Evolutionary conservation across 2,888 invertebrate genomes (phyloP).

Genomic region (Yponomeuta cagnagella): DNA sequence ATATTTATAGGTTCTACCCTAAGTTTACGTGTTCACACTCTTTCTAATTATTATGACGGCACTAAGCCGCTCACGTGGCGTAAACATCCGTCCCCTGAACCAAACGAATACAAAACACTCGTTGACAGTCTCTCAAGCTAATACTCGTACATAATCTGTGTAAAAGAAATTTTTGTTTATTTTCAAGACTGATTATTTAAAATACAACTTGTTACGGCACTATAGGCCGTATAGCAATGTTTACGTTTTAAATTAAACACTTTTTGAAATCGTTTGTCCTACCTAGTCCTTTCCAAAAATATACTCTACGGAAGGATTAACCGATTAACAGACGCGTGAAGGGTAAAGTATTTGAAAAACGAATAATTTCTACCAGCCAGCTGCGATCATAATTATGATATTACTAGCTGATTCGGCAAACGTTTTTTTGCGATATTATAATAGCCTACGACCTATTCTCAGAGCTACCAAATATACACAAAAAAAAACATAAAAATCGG

Average conservation of each 20-base stretch:
- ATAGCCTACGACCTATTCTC: too few species aligned
- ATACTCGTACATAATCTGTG: constrained; percentile 59
- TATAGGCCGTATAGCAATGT: constrained; percentile 62
- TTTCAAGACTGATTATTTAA: constrained; percentile 53
- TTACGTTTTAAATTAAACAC: constrained; percentile 58
- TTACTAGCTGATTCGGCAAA: too few species aligned
- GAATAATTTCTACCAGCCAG: too few species aligned
- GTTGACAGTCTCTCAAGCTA: constrained; percentile 67
- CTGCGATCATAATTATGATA: too few species aligned
- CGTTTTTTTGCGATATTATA: too few species aligned
- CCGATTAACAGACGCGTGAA: background rate
- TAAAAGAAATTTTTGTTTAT: constrained; percentile 45
- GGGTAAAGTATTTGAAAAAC: background rate
- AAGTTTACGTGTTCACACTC: constrained; percentile 61
- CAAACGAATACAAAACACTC: constrained; percentile 42
- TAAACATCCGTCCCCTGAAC: constrained; percentile 41
- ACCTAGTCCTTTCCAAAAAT: constrained; percentile 29
- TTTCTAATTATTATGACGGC: constrained; percentile 60
- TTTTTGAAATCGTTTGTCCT: constrained; percentile 35
- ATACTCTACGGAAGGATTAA: constrained; percentile 18
- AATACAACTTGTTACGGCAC: constrained; percentile 33
- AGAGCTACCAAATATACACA: too few species aligned
- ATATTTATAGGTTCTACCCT: background rate
- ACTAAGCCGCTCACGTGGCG: constrained; percentile 62
- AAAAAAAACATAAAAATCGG: too few species aligned